phyloP scores from a whole-genome alignment of 2,113 vertebrate species.

The Urocolius indicus region DNA sequence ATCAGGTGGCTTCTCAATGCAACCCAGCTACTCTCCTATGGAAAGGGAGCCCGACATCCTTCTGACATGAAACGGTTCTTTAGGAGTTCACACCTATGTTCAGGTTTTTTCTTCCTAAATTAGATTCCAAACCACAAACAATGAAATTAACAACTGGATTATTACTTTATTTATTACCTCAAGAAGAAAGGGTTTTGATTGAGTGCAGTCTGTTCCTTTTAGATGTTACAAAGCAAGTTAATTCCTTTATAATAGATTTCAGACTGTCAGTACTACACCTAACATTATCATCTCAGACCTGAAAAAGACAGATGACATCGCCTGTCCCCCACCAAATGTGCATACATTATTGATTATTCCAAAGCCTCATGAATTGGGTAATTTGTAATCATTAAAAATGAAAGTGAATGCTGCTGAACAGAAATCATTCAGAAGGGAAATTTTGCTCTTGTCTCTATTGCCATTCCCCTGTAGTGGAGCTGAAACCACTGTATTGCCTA shows the following conservation, averaged over 20 bases:
- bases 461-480: not conserved
- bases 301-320: not conserved
- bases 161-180: not conserved
- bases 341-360: constrained; percentile 9
- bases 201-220: not conserved
- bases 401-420: not conserved
- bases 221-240: not conserved
- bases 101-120: not conserved
- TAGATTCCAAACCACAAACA: not conserved
- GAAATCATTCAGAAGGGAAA: not conserved
- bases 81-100: not conserved
- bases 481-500: not conserved
- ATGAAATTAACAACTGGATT: not conserved
- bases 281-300: not conserved
- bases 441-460: not conserved
- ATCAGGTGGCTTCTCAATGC: not conserved
- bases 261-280: not conserved
- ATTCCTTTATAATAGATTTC: not conserved
- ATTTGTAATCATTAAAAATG: constrained; percentile 24
- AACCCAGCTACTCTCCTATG: not conserved
- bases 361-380: not conserved
- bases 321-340: not conserved
- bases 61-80: not conserved
- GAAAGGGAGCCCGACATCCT: not conserved
- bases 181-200: not conserved